Conservation (phyloP, 1,140 invertebrate genomes). For the Thaumatotibia leucotreta region DNA sequence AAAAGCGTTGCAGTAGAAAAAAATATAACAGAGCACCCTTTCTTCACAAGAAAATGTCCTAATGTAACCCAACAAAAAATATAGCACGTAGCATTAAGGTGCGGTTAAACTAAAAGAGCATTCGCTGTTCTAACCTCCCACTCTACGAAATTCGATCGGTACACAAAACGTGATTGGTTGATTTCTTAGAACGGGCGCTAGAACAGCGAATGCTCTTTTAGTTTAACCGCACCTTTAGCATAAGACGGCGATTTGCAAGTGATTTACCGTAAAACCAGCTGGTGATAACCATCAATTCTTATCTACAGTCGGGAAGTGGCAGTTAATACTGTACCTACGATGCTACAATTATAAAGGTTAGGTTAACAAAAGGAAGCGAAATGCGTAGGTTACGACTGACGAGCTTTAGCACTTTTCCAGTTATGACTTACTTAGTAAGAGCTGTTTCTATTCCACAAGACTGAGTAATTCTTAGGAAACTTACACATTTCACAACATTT, state of each 20-base stretch:
- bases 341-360: neutral
- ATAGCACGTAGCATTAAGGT: neutral
- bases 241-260: constrained; percentile 1
- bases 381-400: neutral
- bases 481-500: neutral
- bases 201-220: too few relatives aligned
- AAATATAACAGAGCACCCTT: too few relatives aligned
- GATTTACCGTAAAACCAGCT: neutral
- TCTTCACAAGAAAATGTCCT: neutral
- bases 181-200: too few relatives aligned
- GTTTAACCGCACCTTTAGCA: too few relatives aligned
- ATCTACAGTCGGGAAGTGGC: neutral
- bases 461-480: neutral
- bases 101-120: too few relatives aligned
- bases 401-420: neutral
- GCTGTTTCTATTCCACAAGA: neutral
- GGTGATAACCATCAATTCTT: constrained; percentile 1
- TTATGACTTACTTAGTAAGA: neutral
- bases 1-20: neutral
- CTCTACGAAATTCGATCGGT: too few relatives aligned
- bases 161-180: too few relatives aligned
- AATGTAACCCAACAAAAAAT: neutral
- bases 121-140: too few relatives aligned
- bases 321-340: neutral
- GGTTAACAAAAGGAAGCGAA: neutral